These are phyloP conservation scores for Oxycera nigricornis DNA, from an alignment of 2,888 invertebrate genomes.

Conservation along the genomic window DNA sequence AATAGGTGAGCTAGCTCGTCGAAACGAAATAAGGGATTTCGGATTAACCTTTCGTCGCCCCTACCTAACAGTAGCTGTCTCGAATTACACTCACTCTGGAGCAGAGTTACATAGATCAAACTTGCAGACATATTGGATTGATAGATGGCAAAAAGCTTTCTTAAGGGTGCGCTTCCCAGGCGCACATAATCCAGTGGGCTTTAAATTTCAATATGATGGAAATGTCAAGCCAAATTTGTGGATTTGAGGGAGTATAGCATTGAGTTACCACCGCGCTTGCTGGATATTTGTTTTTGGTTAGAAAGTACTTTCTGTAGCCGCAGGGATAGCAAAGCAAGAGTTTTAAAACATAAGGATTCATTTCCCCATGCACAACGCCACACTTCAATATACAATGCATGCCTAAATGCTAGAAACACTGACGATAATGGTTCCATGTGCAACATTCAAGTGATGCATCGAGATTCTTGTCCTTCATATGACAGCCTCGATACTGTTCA, in stretches of 20 bases:
- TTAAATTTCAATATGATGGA: too few relatives aligned
- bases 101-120: not conserved
- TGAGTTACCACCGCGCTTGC: too few relatives aligned
- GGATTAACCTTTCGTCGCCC: conserved; percentile 27
- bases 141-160: not conserved
- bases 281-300: too few relatives aligned
- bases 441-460: conserved; percentile 1
- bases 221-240: too few relatives aligned
- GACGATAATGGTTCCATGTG: too few relatives aligned
- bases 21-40: conserved; percentile 23
- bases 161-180: not conserved
- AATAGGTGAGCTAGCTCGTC: conserved; percentile 21
- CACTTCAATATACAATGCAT: too few relatives aligned
- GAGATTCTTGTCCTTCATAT: not conserved
- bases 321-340: not conserved
- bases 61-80: conserved; percentile 26
- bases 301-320: not conserved
- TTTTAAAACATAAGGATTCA: too few relatives aligned
- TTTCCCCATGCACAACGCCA: too few relatives aligned
- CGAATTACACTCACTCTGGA: not conserved
- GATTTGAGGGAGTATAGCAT: not conserved
- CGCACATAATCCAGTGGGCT: not conserved
- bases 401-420: not conserved
- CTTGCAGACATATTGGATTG: not conserved
- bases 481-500: not conserved